Evolutionary conservation across 2,888 invertebrate genomes (phyloP).

Genomic region (Operophtera brumata): DNA sequence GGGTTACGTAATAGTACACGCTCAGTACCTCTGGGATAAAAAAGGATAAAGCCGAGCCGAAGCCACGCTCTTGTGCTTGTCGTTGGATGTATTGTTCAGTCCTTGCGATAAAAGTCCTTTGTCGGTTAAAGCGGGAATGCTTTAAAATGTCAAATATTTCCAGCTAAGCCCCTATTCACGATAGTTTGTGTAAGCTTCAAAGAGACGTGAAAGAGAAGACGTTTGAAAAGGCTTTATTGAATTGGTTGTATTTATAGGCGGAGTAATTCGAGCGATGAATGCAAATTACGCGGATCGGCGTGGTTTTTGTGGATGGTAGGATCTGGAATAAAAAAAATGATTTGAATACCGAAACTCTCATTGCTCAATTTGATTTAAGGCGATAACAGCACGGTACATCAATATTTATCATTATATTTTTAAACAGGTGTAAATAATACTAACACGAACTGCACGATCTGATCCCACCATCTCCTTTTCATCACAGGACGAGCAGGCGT

Average conservation of each 20-base stretch:
- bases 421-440: too few relatives aligned
- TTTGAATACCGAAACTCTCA: conserved; percentile 4
- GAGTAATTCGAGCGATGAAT: neutral
- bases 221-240: conserved; percentile 7
- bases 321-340: neutral
- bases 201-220: neutral
- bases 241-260: neutral
- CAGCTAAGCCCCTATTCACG: conserved; percentile 11
- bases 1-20: conserved; percentile 32
- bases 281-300: neutral
- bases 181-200: conserved; percentile 5
- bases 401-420: too few relatives aligned
- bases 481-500: too few relatives aligned
- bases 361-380: conserved; percentile 9
- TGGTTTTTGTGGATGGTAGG: neutral
- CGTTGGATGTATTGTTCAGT: conserved; percentile 23
- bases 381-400: too few relatives aligned
- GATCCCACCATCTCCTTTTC: too few relatives aligned
- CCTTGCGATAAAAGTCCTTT: conserved; percentile 24
- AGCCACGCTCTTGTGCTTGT: conserved; percentile 6
- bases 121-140: conserved; percentile 23
- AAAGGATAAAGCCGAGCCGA: conserved; percentile 28
- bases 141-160: conserved; percentile 33
- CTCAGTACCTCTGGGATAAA: conserved; percentile 16
- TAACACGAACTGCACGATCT: too few relatives aligned